Base-by-base conservation (phyloP, 1,140 invertebrate species). In the Pseudomyrmex cubaensis region DNA sequence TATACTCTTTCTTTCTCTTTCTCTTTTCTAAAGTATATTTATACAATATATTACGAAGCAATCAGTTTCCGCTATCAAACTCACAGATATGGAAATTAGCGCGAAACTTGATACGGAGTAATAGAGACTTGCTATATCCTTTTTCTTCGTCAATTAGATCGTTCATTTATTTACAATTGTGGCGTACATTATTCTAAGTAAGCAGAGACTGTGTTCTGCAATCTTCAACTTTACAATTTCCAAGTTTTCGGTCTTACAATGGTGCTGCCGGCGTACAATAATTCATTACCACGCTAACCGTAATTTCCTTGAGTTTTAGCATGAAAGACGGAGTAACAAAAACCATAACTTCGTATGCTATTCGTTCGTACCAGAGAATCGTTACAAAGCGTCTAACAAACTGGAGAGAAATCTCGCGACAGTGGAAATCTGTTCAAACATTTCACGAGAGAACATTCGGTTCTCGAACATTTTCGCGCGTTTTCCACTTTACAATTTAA, bases 271-370 rank as follows among this genome's bases (percentile, higher is more conserved):
- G 75, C 77, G 74, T 77, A 88, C 84, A 62, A 88, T 89, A 89
- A 89, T 89, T 89, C 84, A 89, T 89, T 85, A 85, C 67, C 10
- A 64, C n/a, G 72, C 59, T 85, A 57, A 56, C 64, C 59, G 74
- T 35, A 52, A 59, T 62, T 88, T 59, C 59, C 66, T 56, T 44
- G 62, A 84, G 59, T 86, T 86, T 84, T 61, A 76, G 66, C 80
- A 61, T 13, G 84, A 61, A 85, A 85, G 59, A 66, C 56, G 12
- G 25, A 44, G 22, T 66, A 80, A 88, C 80, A 78, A 89, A 89
- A 86, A 89, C 70, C 54, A 25, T 50, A 83, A 84, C 75, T 86
- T 89, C n/a, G 48, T 59, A 67, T 20, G 15, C 54, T 59, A 70
- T 59, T 10, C 48, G 17, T 22, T 22, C n/a, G 5, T n/a, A 17